These are phyloP conservation scores for Dicycla oo DNA, from an alignment of 2,888 invertebrate genomes.

Conservation along the genomic window DNA sequence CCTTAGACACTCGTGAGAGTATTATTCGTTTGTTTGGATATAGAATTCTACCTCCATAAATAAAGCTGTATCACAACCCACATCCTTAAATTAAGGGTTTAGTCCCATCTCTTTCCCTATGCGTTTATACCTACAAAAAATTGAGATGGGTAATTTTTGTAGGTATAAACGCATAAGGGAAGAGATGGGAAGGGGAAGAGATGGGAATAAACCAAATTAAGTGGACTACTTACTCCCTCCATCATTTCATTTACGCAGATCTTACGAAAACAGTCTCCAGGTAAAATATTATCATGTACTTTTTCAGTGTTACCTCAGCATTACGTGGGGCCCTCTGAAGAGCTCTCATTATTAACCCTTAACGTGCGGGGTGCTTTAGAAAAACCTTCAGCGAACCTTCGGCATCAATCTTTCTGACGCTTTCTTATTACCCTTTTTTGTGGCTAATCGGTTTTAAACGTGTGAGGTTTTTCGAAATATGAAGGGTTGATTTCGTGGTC, in stretches of 20 bases:
- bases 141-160: no score
- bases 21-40: no score
- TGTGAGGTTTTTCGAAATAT: slow-evolving; percentile 44
- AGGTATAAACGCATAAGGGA: no score
- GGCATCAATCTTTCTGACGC: slow-evolving; percentile 73
- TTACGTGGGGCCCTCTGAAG: slow-evolving; percentile 66
- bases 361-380: slow-evolving; percentile 69
- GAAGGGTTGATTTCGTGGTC: slow-evolving; percentile 11
- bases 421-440: slow-evolving; percentile 65
- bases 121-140: no score
- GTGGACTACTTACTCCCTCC: slow-evolving; percentile 9
- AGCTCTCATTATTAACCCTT: slow-evolving; percentile 76
- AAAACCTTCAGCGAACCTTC: slow-evolving; percentile 66
- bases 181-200: no score
- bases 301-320: slow-evolving; percentile 74
- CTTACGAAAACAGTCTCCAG: slow-evolving; percentile 64
- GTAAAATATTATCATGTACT: slow-evolving; percentile 72
- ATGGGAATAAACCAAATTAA: no score
- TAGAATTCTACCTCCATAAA: no score
- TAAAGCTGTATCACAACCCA: no score
- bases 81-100: no score
- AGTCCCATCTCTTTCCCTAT: no score
- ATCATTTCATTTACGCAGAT: slow-evolving; percentile 65
- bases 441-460: slow-evolving; percentile 67
- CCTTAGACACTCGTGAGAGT: no score